These are phyloP conservation scores for Potorous gilbertii DNA, from an alignment of 2,797 vertebrate genomes.

Conservation along the genomic window DNA sequence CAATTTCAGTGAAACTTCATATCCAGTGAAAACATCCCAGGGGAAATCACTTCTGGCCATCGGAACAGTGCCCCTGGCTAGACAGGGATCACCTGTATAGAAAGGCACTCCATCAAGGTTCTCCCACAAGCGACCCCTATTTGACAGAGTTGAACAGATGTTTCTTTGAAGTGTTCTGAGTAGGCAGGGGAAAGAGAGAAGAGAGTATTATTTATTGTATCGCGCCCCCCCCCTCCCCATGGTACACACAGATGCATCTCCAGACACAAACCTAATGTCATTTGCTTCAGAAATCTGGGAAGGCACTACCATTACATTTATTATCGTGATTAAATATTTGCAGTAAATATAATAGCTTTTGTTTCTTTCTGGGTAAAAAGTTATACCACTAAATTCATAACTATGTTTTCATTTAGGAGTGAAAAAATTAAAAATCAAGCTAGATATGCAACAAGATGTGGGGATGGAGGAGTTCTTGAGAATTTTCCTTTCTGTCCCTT, in stretches of 20 bases:
- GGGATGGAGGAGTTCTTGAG: not conserved
- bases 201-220: slow-evolving; percentile 46
- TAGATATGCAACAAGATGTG: too few species aligned
- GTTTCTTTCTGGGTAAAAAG: not conserved
- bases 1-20: slow-evolving; percentile 68
- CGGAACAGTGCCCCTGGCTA: slow-evolving; percentile 47
- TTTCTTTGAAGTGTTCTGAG: slow-evolving; percentile 33
- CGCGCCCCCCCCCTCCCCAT: not conserved
- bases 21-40: slow-evolving; percentile 54
- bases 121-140: slow-evolving; percentile 36
- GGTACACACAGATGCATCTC: not conserved
- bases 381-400: not conserved
- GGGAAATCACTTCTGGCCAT: slow-evolving; percentile 71
- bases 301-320: not conserved
- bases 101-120: slow-evolving; percentile 4
- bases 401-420: not conserved
- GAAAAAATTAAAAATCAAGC: not conserved
- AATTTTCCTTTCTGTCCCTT: not conserved
- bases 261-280: not conserved
- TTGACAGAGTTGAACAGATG: slow-evolving; percentile 70
- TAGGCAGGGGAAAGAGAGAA: slow-evolving; percentile 51
- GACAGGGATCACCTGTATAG: slow-evolving; percentile 45
- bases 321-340: not conserved
- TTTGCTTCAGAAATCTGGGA: not conserved
- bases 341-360: not conserved